Evolutionary conservation across 35 echinoderm and acorn worm species (phyloP).

Genomic region (Lytechinus variegatus): DNA sequence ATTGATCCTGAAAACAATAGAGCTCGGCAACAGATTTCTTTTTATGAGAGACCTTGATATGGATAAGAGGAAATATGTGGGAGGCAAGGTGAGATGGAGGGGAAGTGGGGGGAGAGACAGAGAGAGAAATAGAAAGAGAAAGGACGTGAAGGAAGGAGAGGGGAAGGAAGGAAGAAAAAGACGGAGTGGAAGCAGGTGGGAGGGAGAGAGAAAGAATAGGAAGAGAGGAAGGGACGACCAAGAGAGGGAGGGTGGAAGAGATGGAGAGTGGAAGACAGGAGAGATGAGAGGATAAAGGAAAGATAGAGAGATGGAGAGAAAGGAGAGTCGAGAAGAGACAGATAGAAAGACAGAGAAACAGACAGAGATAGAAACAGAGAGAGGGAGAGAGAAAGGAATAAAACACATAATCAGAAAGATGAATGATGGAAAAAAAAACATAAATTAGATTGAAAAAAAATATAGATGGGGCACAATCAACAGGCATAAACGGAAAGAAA

Average conservation of each 20-base stretch:
- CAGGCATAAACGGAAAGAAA: not conserved
- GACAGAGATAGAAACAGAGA: not conserved
- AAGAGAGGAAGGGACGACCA: too few species aligned
- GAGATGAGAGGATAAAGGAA: too few species aligned
- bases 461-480: too few species aligned
- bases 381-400: too few species aligned
- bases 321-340: not conserved
- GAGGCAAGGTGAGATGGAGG: not conserved
- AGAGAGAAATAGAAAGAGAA: not conserved
- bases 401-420: not conserved
- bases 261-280: too few species aligned
- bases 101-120: not conserved
- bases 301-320: not conserved
- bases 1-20: not conserved
- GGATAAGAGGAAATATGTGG: not conserved
- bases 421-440: too few species aligned
- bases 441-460: too few species aligned
- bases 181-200: too few species aligned
- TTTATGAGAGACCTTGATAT: not conserved
- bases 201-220: too few species aligned
- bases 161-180: too few species aligned
- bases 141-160: not conserved
- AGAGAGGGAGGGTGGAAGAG: too few species aligned
- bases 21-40: not conserved
- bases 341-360: not conserved